Percentiles rank a stretch among this genome's conserved stretches.
Conservation (phyloP, 2,113 vertebrate species). For the Megaleporinus macrocephalus region DNA sequence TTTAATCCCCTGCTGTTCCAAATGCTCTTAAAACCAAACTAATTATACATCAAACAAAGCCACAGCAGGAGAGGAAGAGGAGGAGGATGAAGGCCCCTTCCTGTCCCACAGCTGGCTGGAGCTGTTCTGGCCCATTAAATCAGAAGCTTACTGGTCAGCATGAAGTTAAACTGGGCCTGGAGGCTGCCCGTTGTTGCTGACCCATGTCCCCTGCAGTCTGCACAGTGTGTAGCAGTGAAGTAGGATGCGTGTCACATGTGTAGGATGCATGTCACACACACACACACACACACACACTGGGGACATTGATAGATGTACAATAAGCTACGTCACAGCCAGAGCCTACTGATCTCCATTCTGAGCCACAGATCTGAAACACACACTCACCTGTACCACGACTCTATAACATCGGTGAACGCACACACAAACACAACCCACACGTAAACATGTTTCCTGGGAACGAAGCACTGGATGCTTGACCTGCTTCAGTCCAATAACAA, state of each 20-base stretch:
- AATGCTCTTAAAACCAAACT: conserved; percentile 44
- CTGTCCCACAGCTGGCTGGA: conserved; percentile 50
- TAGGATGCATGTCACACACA: too few relatives aligned
- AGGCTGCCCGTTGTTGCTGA: conserved; percentile 35
- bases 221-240: neutral
- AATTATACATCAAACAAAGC: conserved; percentile 43
- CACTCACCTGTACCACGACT: neutral
- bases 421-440: neutral
- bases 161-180: conserved; percentile 6
- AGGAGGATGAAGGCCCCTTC: conserved; percentile 38
- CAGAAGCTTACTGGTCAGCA: neutral
- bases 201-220: conserved; percentile 16
- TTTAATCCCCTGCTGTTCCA: neutral
- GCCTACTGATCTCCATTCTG: neutral
- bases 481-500: neutral
- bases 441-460: neutral
- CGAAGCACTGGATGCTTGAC: neutral
- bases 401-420: neutral
- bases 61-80: conserved; percentile 12
- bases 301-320: too few relatives aligned
- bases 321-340: neutral
- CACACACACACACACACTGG: neutral
- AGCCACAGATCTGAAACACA: neutral
- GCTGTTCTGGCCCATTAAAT: conserved; percentile 32
- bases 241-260: too few relatives aligned